Base-by-base conservation (phyloP, 2,797 vertebrate species). In the Clarias platycephalus region DNA sequence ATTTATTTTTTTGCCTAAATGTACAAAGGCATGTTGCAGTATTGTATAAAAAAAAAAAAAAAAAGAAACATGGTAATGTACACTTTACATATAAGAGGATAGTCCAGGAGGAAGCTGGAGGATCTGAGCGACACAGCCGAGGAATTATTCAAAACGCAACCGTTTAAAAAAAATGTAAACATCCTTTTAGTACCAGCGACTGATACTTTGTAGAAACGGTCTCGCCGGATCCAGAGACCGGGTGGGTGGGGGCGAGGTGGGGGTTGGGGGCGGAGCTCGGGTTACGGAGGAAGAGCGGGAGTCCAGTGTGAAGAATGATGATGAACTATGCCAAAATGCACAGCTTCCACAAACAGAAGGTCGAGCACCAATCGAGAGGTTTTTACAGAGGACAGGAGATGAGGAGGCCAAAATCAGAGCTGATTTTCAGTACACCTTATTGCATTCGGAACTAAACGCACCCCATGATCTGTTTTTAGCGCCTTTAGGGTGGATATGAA, bases 1-100 rank as follows among this genome's bases (percentile, higher is more conserved):
- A 97, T 97, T 98, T 98, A 98, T 97, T 98, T 96, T 97, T 96
- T 95, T 96, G 96, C 97, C 97, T 95, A 93, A 97, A 96, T 96
- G 96, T 97, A 97, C 97, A 97, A 96, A 97, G 97, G 97, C 97
- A 96, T 96, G 96, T 96, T 95, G 95, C 95, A 96, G 94, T 96
- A 96, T 95, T 96, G 96, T 96, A 96, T 96, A 96, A 31, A 31
- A 31, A 31, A 31, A 31, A 31, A 31, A 31, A 95, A 95, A 97
- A 94, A 97, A 97, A 96, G 93, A 96, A 97, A 96, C 95, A 96
- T 93, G 95, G 94, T 96, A 97, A 97, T 97, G 96, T 98, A 98
- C 96, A 98, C 96, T 97, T 98, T 97, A 97, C 96, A 98, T 96
- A 98, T 95, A 96, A 95, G 87, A 88, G 88, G 87, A 88, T 85